A percentile compares a stretch with the other conserved stretches of the same genome.
These are phyloP conservation scores for Himalopsyche japonica DNA, from an alignment of 2,888 invertebrate genomes.

Conservation along the genomic window DNA sequence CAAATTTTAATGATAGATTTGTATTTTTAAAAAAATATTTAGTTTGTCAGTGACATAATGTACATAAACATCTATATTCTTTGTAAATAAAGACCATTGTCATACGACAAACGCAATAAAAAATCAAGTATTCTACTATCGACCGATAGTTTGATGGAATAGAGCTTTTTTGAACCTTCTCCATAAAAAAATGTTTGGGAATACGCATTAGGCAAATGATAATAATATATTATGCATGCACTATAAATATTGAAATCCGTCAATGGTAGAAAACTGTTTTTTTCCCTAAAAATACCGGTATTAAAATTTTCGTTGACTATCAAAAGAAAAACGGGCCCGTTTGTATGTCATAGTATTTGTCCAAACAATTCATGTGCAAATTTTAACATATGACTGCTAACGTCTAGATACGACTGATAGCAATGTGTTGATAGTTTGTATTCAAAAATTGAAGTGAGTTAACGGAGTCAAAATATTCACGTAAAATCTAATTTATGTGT, in stretches of 20 bases:
- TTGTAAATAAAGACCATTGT: too few relatives aligned
- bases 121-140: background rate
- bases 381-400: background rate
- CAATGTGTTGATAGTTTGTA: too few relatives aligned
- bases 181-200: background rate
- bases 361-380: background rate
- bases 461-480: too few relatives aligned
- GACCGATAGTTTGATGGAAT: background rate
- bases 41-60: too few relatives aligned
- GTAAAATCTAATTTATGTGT: too few relatives aligned
- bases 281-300: background rate
- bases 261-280: background rate
- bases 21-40: too few relatives aligned
- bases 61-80: too few relatives aligned
- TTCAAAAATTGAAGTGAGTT: too few relatives aligned
- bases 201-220: constrained; percentile 1
- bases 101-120: background rate
- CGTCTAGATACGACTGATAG: too few relatives aligned
- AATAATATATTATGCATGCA: background rate
- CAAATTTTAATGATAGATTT: too few relatives aligned
- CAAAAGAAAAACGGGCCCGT: background rate
- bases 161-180: background rate
- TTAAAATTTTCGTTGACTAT: constrained; percentile 1
- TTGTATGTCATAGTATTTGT: background rate
- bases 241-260: background rate